Base-by-base conservation (phyloP, 2,113 vertebrate species). In the Proteles cristata region DNA sequence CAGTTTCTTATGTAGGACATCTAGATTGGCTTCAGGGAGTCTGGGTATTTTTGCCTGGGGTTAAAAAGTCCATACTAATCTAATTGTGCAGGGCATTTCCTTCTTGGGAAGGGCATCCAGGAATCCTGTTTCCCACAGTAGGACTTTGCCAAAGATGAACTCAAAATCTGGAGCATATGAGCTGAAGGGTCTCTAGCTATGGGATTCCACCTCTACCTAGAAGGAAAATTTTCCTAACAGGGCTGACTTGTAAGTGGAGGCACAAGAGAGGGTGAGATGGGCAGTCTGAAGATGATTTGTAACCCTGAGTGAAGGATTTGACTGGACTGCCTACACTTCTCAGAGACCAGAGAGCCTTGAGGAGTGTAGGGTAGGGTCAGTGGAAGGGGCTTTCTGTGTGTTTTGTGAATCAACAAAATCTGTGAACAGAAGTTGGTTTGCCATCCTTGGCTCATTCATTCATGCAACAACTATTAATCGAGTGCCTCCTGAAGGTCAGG, bases 1-100 rank as follows among this genome's bases (percentile, higher is more conserved):
- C 55, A 88, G 88, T 92, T 81, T 97, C 71, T 95, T 65, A 93
- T 97, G 39, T 96, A 92, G 89, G 80, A 81, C 77, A 68, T 84
- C 31, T 33, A 95, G 79, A 89, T 53, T 92, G 17, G 77, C 39
- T 93, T 87, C 9, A 79, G 81, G 69, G 81, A 86, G 35, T 0
- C 11, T 9, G 50, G 81, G 53, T 93, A 39, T 83, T 94, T 97
- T 79, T 89, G 53, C 76, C 39, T 96, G 21, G 85, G 43, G n/a
- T 74, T 69, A 61, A 84, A 92, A 94, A 85, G 2, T 23, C 26
- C 26, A 55, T 48, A 50, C 12, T 74, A 69, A 68, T 92, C 71
- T 33, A 69, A 45, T 53, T 55, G 33, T 90, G 53, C 65, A 96
- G 76, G 74, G 87, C 45, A 76, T 12, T 84, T 93, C 96, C 61